Conservation (phyloP, 2,888 invertebrate species). For the Drosophila phalerata region DNA sequence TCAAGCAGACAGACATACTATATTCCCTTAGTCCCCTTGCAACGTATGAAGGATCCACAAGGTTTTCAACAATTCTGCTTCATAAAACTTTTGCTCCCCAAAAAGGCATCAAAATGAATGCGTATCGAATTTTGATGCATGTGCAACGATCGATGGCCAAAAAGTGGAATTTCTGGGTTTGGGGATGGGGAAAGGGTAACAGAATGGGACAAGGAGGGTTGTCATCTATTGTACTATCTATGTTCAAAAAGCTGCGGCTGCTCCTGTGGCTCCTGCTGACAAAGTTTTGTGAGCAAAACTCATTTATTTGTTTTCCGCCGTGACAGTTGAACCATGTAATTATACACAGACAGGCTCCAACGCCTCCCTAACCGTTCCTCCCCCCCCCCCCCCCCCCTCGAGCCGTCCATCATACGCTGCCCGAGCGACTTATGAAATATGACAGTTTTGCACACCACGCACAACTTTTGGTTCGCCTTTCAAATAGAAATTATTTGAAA, state of each 20-base stretch:
- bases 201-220: neutral
- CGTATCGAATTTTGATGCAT: slow-evolving; percentile 59
- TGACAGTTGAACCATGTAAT: slow-evolving; percentile 80
- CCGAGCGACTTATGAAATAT: slow-evolving; percentile 71
- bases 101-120: slow-evolving; percentile 46
- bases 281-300: slow-evolving; percentile 66
- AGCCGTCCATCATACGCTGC: slow-evolving; percentile 20
- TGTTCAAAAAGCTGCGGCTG: slow-evolving; percentile 19
- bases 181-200: neutral
- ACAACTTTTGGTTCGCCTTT: slow-evolving; percentile 72
- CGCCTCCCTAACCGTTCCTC: neutral
- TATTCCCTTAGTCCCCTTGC: neutral
- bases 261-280: slow-evolving; percentile 13
- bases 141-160: slow-evolving; percentile 52
- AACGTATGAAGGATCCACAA: slow-evolving; percentile 17
- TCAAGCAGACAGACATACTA: slow-evolving; percentile 6
- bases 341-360: slow-evolving; percentile 67
- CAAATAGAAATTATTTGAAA: slow-evolving; percentile 77
- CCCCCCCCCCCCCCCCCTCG: neutral
- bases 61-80: slow-evolving; percentile 56
- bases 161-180: slow-evolving; percentile 47
- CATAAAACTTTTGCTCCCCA: slow-evolving; percentile 49
- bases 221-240: slow-evolving; percentile 17
- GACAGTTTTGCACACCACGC: slow-evolving; percentile 77
- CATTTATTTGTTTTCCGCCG: slow-evolving; percentile 75